Percentiles rank a stretch among this genome's conserved stretches.
phyloP scores from a whole-genome alignment of 2,888 invertebrate species.

The Scaptomyza polygonia region DNA sequence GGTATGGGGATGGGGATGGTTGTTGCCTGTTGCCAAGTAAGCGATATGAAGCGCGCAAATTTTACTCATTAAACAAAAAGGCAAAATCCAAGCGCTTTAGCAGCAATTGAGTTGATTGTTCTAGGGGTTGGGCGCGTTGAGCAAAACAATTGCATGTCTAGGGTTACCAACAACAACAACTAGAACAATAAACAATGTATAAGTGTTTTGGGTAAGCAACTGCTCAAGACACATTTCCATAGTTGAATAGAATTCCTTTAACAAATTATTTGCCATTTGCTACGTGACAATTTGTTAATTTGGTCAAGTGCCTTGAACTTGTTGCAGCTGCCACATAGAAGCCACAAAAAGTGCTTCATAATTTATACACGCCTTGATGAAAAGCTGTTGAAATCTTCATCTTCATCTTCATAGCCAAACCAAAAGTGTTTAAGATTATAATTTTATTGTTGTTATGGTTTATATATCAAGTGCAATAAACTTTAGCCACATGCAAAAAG shows the following conservation, averaged over 20 bases:
- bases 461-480: constrained; percentile 60
- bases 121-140: constrained; percentile 7
- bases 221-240: constrained; percentile 28
- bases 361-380: constrained; percentile 49
- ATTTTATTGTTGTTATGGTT: constrained; percentile 26
- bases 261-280: constrained; percentile 29
- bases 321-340: constrained; percentile 24
- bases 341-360: constrained; percentile 42
- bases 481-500: constrained; percentile 52
- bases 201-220: constrained; percentile 16
- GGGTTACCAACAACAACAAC: constrained; percentile 53
- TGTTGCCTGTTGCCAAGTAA: constrained; percentile 41
- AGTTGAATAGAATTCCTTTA: constrained; percentile 6
- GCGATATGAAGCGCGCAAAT: constrained; percentile 57
- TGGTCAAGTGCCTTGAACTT: constrained; percentile 35
- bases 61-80: constrained; percentile 73
- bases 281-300: constrained; percentile 82
- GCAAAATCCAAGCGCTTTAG: constrained; percentile 33
- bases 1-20: constrained; percentile 1
- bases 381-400: constrained; percentile 57
- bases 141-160: constrained; percentile 60
- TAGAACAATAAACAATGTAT: constrained; percentile 31
- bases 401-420: constrained; percentile 37
- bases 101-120: constrained; percentile 76
- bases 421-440: constrained; percentile 37